These are phyloP conservation scores for Palaemon carinicauda DNA, from an alignment of 1,140 invertebrate species.

Conservation along the genomic window DNA sequence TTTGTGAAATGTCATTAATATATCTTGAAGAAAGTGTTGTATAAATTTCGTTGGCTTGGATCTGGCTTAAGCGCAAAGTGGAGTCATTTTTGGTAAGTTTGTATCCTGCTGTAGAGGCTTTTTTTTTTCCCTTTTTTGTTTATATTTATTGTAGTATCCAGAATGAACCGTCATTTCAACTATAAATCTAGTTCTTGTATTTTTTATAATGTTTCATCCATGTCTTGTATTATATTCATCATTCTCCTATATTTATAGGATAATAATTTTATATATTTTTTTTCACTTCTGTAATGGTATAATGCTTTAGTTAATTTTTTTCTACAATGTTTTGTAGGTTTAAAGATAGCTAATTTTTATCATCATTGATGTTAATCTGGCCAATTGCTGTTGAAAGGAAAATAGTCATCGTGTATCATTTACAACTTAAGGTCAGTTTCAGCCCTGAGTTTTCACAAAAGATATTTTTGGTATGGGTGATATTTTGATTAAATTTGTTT, in stretches of 20 bases:
- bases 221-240: slow-evolving; percentile 7
- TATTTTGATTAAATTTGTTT: no score
- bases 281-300: no score
- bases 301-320: no score
- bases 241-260: background rate
- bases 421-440: no score
- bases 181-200: slow-evolving; percentile 1
- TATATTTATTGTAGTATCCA: slow-evolving; percentile 44
- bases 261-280: no score
- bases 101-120: slow-evolving; percentile 52
- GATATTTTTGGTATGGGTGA: no score
- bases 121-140: slow-evolving; percentile 45
- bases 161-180: background rate
- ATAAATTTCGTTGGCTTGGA: slow-evolving; percentile 4
- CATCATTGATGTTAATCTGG: no score
- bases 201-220: slow-evolving; percentile 15
- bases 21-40: slow-evolving; percentile 24
- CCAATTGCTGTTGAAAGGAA: no score
- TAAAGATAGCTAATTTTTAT: no score
- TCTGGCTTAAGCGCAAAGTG: slow-evolving; percentile 10
- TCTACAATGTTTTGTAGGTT: no score
- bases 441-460: no score
- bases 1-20: slow-evolving; percentile 26
- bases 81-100: slow-evolving; percentile 38
- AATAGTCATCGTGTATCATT: no score